Evolutionary conservation across 2,888 invertebrate genomes (phyloP), one percentile per base, ranked within the genome.

Genomic region (Catocala fraxini): DNA sequence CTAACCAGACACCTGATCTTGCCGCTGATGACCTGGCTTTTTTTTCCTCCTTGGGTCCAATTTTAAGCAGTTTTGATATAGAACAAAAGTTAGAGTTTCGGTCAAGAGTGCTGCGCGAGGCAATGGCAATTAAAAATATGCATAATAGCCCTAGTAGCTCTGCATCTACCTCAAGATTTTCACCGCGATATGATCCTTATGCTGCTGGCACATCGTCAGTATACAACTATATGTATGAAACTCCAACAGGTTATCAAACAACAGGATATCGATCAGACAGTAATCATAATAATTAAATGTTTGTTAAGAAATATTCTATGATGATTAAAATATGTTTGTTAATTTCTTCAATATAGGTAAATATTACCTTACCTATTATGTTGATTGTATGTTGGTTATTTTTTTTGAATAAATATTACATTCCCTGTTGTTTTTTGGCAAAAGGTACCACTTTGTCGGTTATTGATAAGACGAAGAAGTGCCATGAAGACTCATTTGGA

Each of bases 71-170:
- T 57, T 73, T 73, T 62, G 70, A 73, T 74, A 6, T 70, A 56
- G 70, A 39, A 69, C 70, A 72, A 74, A 74, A 70, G 63, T 53
- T 76, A 52, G 59, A 77, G 66, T 74, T 77, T 73, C 46, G 75
- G 15, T 75, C 77, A 35, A 76, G 73, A 75, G 72, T 73, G 63
- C 34, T 75, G 39, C 63, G 60, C 11, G 70, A 65, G 13, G 73
- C 75, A 25, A 77, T 25, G 68, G 53, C 48, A 43, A 59, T 59
- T 54, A 41, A 43, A 59, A 59, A 59, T 59, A 42, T 39, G 35
- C 35, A 7, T 39, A 39, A 49, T 55, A 71, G 71, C 65, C 52
- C 68, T 53, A 70, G 56, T 61, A 77, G 68, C 58, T 70, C 73
- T 48, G 53, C 54, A 47, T 56, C 54, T 56, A 52, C 56, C 56